Evolutionary conservation across 2,888 invertebrate species (phyloP), one percentile per base, ranked within the genome.

Genomic region (Papilio protenor): DNA sequence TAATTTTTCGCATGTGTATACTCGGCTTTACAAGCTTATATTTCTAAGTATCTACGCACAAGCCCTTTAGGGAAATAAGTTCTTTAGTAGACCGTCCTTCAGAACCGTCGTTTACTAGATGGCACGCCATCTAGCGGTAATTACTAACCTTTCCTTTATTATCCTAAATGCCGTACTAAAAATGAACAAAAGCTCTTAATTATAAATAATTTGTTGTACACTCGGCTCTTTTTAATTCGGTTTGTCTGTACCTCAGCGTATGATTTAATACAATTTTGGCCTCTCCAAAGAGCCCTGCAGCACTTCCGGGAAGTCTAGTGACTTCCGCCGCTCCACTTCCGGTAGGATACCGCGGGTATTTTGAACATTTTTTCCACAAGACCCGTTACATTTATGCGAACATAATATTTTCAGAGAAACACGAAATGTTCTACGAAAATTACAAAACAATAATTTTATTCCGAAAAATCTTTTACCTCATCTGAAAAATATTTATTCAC

Each of bases 281-380:
- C 85, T 86, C 85, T 85, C 87, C 85, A 86, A 85, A 86, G 85
- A 86, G 88, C 91, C 91, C 93, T 94, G 90, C 87, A 89, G 90
- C 88, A 86, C 88, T 89, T 94, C 94, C 94, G 93, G 93, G 91
- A 92, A 91, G 92, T 91, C 91, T 89, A 90, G 89, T 88, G 90
- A 92, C 93, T 91, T 93, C 93, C 93, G 92, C 88, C 88, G 84
- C 88, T 86, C 88, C 84, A 86, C 90, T 91, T 94, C 94, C 94
- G 90, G 89, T 90, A 89, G 90, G 90, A 91, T 90, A 89, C 91
- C 88, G 88, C 85, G 85, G 86, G 87, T 91, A 89, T 91, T 91
- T 89, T 89, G 87, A 89, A 90, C 89, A 40, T 70, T 77, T 86
- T 92, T 88, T 89, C 89, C 88, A 89, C 92, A 91, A 89, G 88